phyloP scores from a whole-genome alignment of 2,113 vertebrate species.

The Amphiprion percula region DNA sequence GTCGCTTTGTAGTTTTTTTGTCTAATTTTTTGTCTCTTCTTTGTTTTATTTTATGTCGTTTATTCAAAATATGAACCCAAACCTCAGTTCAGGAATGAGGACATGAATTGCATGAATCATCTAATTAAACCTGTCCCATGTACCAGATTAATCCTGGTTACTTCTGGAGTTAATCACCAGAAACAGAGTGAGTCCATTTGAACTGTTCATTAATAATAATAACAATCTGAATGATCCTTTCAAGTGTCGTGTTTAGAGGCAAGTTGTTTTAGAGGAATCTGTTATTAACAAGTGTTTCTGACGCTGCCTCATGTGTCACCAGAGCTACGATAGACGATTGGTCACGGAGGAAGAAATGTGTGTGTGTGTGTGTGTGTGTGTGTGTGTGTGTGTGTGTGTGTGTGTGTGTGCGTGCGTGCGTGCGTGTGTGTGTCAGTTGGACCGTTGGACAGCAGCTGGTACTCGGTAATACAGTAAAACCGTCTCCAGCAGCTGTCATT shows the following conservation, averaged over 20 bases:
- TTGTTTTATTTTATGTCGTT: too few relatives aligned
- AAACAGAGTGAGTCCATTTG: background rate
- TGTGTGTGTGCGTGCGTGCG: too few relatives aligned
- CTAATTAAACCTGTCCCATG: background rate
- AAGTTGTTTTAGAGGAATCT: slow-evolving; percentile 11
- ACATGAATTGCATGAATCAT: too few relatives aligned
- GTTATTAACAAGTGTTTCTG: background rate
- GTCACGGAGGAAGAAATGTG: slow-evolving; percentile 38
- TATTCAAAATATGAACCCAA: too few relatives aligned
- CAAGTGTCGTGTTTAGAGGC: too few relatives aligned
- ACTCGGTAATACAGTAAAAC: slow-evolving; percentile 43
- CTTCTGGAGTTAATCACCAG: background rate
- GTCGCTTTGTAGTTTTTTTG: too few relatives aligned
- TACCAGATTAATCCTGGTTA: slow-evolving; percentile 6
- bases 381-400: too few relatives aligned
- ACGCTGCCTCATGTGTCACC: slow-evolving; percentile 15
- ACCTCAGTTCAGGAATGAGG: too few relatives aligned
- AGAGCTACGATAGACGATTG: slow-evolving; percentile 33
- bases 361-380: too few relatives aligned
- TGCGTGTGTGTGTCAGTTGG: background rate
- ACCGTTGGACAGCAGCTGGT: slow-evolving; percentile 71
- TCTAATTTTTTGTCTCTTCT: too few relatives aligned
- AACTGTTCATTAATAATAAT: background rate
- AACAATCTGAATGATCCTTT: background rate
- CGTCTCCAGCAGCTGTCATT: slow-evolving; percentile 63